Evolutionary conservation across 2,888 invertebrate genomes (phyloP).

Genomic region (Lithophane leautieri): DNA sequence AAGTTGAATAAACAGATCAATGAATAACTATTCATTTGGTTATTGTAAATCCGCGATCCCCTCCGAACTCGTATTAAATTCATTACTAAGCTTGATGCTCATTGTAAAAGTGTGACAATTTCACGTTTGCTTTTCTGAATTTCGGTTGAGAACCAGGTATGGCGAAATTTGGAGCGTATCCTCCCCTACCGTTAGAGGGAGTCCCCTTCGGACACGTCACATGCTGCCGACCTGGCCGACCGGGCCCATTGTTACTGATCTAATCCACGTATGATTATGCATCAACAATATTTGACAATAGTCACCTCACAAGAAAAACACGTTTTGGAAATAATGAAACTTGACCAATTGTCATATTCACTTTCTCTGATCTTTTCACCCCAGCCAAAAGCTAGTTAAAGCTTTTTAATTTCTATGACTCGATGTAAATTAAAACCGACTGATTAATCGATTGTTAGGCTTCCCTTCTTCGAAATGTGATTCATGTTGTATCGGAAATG

Average conservation of each 20-base stretch:
- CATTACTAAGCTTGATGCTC: constrained; percentile 55
- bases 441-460: constrained; percentile 78
- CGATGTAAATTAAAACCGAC: constrained; percentile 74
- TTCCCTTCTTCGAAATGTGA: constrained; percentile 66
- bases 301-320: constrained; percentile 80
- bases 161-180: constrained; percentile 69
- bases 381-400: constrained; percentile 74
- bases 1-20: constrained; percentile 49
- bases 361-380: constrained; percentile 83
- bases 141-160: constrained; percentile 59
- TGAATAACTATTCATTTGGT: constrained; percentile 42
- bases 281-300: constrained; percentile 80
- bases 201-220: constrained; percentile 82
- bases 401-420: constrained; percentile 72
- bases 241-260: constrained; percentile 79
- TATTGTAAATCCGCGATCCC: constrained; percentile 55
- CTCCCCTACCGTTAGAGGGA: constrained; percentile 74
- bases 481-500: constrained; percentile 43
- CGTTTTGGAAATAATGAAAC: constrained; percentile 84
- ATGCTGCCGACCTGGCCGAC: constrained; percentile 80
- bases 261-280: constrained; percentile 86
- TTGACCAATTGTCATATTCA: constrained; percentile 77
- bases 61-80: constrained; percentile 57
- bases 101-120: constrained; percentile 69
- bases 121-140: constrained; percentile 60